phyloP scores from a whole-genome alignment of 2,888 invertebrate species.

The Petrolisthes cinctipes region DNA sequence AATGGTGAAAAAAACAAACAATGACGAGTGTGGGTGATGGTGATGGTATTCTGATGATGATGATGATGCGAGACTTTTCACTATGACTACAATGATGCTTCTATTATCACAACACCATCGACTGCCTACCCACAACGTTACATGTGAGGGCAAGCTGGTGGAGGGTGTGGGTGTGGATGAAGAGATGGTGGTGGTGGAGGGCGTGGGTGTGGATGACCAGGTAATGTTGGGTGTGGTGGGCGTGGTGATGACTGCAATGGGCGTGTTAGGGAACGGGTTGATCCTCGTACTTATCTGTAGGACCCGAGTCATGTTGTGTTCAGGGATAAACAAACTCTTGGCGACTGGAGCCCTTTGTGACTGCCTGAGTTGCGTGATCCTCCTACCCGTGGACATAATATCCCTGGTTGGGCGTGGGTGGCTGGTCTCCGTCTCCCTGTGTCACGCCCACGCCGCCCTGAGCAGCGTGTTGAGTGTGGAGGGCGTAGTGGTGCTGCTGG shows the following conservation, averaged over 20 bases:
- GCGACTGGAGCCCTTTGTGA: slow-evolving; percentile 45
- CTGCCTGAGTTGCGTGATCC: not conserved
- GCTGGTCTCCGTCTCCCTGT: slow-evolving; percentile 32
- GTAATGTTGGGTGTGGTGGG: slow-evolving; percentile 31
- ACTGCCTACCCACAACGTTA: too few relatives aligned
- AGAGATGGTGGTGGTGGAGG: not conserved
- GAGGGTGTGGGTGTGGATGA: slow-evolving; percentile 1
- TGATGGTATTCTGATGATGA: too few relatives aligned
- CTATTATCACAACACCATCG: too few relatives aligned
- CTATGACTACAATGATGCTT: too few relatives aligned
- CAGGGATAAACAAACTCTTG: slow-evolving; percentile 38
- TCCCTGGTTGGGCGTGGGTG: slow-evolving; percentile 26
- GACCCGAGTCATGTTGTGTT: slow-evolving; percentile 15
- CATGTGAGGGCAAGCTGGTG: not conserved
- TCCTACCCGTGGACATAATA: slow-evolving; percentile 32
- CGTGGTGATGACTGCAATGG: slow-evolving; percentile 35
- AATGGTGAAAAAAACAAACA: not conserved
- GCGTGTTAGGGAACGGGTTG: slow-evolving; percentile 34
- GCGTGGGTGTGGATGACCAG: slow-evolving; percentile 26
- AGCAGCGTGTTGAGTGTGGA: slow-evolving; percentile 15
- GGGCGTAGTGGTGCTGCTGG: slow-evolving; percentile 13
- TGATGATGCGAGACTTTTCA: too few relatives aligned
- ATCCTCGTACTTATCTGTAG: slow-evolving; percentile 31
- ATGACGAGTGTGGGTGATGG: not conserved
- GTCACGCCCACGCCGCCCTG: slow-evolving; percentile 39